Percentiles rank a stretch among this genome's conserved stretches.
These are phyloP conservation scores for Pseudorhiza aurosa DNA, from an alignment of 30 jellyfish, hydroid and myxozoan genomes.

Conservation along the genomic window DNA sequence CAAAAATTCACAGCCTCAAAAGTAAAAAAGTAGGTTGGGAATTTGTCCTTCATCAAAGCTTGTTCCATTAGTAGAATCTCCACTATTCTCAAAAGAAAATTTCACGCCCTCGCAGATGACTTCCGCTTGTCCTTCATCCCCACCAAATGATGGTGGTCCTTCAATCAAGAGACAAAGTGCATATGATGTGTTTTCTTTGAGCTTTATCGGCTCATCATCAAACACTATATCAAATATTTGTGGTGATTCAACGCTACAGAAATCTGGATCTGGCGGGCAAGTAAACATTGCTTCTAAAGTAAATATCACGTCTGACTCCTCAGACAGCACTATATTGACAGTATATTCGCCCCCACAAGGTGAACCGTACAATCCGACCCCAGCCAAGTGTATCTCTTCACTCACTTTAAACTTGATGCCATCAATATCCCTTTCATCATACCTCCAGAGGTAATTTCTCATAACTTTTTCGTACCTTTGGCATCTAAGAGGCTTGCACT, in stretches of 20 bases:
- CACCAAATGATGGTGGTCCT: slow-evolving; percentile 99
- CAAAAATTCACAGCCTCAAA: no score
- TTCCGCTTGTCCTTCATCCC: slow-evolving; percentile 95
- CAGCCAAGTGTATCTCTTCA: slow-evolving; percentile 83
- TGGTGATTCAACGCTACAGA: slow-evolving; percentile 76
- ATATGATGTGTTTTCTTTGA: slow-evolving; percentile 70
- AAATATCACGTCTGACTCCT: slow-evolving; percentile 62
- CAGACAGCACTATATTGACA: slow-evolving; percentile 58
- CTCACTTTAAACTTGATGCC: slow-evolving; percentile 89
- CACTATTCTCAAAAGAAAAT: slow-evolving; percentile 91
- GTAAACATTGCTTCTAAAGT: slow-evolving; percentile 68
- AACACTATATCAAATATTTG: slow-evolving; percentile 77
- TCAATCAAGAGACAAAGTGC: slow-evolving; percentile 79
- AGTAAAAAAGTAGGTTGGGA: slow-evolving; percentile 86
- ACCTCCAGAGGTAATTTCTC: slow-evolving; percentile 96
- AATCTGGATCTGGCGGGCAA: slow-evolving; percentile 98
- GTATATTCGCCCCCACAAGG: slow-evolving; percentile 98
- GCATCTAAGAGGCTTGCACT: slow-evolving; percentile 78
- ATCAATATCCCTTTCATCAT: slow-evolving; percentile 92
- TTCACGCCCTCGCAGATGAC: slow-evolving; percentile 85
- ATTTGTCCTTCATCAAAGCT: slow-evolving; percentile 99
- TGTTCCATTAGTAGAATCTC: slow-evolving; percentile 97
- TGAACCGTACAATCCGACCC: slow-evolving; percentile 94
- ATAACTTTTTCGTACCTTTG: slow-evolving; percentile 75
- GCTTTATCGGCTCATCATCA: slow-evolving; percentile 89